Conservation (phyloP, 2,113 vertebrate species). For the Datnioides undecimradiatus region DNA sequence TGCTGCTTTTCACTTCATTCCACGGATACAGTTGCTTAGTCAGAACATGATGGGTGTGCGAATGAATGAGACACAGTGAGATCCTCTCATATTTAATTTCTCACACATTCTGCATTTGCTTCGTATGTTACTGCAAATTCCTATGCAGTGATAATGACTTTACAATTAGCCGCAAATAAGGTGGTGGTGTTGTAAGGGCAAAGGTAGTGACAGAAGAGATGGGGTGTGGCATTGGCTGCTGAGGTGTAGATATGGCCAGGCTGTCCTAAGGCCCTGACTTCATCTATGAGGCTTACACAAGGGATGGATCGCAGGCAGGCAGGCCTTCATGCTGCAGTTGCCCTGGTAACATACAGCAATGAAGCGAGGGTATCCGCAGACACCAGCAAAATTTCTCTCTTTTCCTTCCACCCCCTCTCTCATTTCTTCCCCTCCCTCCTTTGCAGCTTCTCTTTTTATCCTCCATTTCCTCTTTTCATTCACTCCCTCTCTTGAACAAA, state of each 20-base stretch:
- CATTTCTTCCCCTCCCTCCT: slow-evolving; percentile 47
- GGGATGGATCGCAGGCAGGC: slow-evolving; percentile 52
- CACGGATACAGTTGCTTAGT: slow-evolving; percentile 37
- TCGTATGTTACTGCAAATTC: slow-evolving; percentile 27
- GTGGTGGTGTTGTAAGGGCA: background rate
- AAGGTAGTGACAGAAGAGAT: background rate
- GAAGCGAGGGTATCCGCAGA: slow-evolving; percentile 52
- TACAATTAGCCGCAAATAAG: slow-evolving; percentile 29
- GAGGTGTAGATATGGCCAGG: slow-evolving; percentile 46
- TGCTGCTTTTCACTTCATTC: slow-evolving; percentile 38
- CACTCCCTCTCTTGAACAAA: slow-evolving; percentile 67
- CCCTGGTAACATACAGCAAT: slow-evolving; percentile 75
- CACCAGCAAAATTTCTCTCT: slow-evolving; percentile 26
- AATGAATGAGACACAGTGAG: slow-evolving; percentile 28
- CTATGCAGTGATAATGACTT: slow-evolving; percentile 19
- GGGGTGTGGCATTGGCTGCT: slow-evolving; percentile 22
- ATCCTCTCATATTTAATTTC: slow-evolving; percentile 52
- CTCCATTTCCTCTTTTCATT: slow-evolving; percentile 73
- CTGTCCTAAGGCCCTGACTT: slow-evolving; percentile 57
- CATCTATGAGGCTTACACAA: slow-evolving; percentile 38
- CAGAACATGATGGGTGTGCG: slow-evolving; percentile 23
- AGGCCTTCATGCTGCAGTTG: slow-evolving; percentile 68
- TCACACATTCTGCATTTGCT: slow-evolving; percentile 29
- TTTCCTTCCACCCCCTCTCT: slow-evolving; percentile 51
- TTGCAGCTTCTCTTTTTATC: slow-evolving; percentile 55